Base-by-base conservation (phyloP, 2,888 invertebrate genomes). In the Dioctria rufipes region DNA sequence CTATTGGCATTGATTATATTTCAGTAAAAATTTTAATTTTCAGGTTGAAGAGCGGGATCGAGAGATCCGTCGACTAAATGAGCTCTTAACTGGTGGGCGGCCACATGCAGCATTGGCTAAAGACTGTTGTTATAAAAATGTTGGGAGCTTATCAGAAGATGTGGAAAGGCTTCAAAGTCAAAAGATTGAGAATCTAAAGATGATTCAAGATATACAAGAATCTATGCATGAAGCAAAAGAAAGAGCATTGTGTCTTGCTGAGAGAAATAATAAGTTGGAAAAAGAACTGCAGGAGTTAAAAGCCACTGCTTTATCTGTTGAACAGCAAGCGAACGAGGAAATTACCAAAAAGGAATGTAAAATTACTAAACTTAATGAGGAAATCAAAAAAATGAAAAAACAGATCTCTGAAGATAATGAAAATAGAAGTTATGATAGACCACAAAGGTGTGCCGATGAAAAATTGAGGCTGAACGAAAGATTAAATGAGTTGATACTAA, bases 161-260 rank as follows among this genome's bases (percentile, higher is more conserved):
- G 87, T 92, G 49, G 91, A 90, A 85, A 87, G 91, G 69, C 86
- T 95, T 80, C 91, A 92, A 84, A 91, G 92, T 80, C 90, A 92
- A 46, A 94, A 94, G 88, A 87, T 88, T 3, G 88, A 88, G 3
- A 78, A 85, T 11, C 83, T 86, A 66, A 80, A 73, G n/a, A 86
- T 87, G 80, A 83, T 88, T 51, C 86, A 84, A 0, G 87, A 88
- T 8, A 87, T 85, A 79, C 86, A 88, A 80, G 86, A 87, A 54
- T 85, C 86, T 81, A 89, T 89, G 88, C 95, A 95, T 87, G 95
- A 95, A 86, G 95, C 95, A 4, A 95, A 95, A 95, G 90, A 93
- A 65, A 90, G 93, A 83, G 95, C 95, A 4, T 88, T 95, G 63
- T 90, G 90, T 85, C 90, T 95, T 78, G 94, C 94, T n/a, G 94